Evolutionary conservation across 2,113 vertebrate species (phyloP).

Genomic region (Macroglossus sobrinus): DNA sequence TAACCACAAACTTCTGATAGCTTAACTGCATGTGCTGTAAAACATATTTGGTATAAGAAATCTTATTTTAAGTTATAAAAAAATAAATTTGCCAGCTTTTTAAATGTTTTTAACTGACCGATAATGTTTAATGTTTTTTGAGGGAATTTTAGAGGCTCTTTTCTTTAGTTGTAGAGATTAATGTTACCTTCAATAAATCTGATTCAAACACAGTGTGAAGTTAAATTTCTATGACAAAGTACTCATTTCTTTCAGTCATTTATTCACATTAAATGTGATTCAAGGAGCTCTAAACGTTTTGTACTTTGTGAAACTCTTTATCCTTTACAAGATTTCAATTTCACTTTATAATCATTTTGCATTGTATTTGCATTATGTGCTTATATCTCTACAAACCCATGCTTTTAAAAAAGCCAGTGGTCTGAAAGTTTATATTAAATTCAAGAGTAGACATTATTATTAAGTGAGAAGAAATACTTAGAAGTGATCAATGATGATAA

Average conservation of each 20-base stretch:
- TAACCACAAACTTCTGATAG: not conserved
- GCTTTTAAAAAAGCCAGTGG: not conserved
- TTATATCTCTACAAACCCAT: not conserved
- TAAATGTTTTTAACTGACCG: not conserved
- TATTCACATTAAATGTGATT: not conserved
- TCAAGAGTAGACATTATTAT: not conserved
- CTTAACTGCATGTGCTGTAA: not conserved
- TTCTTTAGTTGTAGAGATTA: not conserved
- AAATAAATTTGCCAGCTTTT: not conserved
- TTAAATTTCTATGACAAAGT: not conserved
- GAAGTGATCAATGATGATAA: not conserved
- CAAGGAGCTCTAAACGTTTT: not conserved
- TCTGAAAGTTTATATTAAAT: not conserved
- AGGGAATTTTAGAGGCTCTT: not conserved
- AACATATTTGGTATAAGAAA: not conserved
- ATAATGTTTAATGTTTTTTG: not conserved
- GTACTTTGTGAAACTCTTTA: not conserved
- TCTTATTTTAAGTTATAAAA: not conserved
- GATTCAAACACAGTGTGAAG: not conserved
- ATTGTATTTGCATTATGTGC: not conserved
- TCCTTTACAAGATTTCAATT: not conserved
- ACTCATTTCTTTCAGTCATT: not conserved
- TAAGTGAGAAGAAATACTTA: not conserved
- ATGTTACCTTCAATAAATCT: not conserved
- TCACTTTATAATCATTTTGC: not conserved